These are phyloP conservation scores for Colinus virginianus DNA, from an alignment of 2,113 vertebrate species.

Conservation along the genomic window DNA sequence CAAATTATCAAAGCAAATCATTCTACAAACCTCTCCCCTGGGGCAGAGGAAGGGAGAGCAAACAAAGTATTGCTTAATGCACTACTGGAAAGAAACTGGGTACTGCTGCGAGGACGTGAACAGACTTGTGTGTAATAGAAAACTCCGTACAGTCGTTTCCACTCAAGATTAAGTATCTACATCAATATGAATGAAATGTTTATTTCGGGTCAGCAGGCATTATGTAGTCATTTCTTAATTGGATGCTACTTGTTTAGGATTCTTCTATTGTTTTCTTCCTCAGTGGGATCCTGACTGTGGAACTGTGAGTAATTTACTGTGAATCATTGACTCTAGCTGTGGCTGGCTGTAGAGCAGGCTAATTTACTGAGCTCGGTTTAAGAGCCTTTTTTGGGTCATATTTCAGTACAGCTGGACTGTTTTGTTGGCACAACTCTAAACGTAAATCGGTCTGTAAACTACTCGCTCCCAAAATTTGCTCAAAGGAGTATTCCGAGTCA, in stretches of 20 bases:
- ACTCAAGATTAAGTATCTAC: not conserved
- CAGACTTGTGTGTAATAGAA: not conserved
- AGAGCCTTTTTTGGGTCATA: not conserved
- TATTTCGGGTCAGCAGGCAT: not conserved
- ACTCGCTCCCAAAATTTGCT: not conserved
- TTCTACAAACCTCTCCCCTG: constrained; percentile 18
- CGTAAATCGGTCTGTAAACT: not conserved
- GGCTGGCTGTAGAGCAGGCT: constrained; percentile 22
- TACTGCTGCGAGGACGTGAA: not conserved
- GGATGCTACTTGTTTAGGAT: not conserved
- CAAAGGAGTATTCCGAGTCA: not conserved
- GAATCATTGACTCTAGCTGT: not conserved
- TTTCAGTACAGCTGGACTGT: constrained; percentile 8
- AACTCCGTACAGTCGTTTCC: not conserved
- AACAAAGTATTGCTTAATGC: constrained; percentile 35
- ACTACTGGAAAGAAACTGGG: constrained; percentile 6
- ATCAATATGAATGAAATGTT: not conserved
- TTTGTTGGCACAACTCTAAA: constrained; percentile 16
- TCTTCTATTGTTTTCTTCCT: not conserved
- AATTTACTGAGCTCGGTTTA: not conserved
- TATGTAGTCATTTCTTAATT: not conserved
- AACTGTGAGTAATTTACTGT: not conserved
- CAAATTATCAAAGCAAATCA: constrained; percentile 55
- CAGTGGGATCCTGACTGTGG: not conserved
- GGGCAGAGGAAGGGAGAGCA: constrained; percentile 61